Evolutionary conservation across 2,888 invertebrate species (phyloP).

Genomic region (Mesochorus sp.): DNA sequence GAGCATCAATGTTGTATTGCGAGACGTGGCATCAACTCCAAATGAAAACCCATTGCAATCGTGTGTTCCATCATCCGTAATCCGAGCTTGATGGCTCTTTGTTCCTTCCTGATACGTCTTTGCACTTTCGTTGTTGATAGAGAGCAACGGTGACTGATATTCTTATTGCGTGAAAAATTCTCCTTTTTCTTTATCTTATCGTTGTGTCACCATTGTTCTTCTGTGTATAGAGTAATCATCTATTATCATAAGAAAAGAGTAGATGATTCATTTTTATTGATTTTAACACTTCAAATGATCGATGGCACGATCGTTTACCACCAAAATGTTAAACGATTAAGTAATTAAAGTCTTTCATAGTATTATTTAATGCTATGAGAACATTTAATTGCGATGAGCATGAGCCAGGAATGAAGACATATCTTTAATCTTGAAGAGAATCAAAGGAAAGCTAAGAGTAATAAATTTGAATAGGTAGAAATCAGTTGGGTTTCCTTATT

Average conservation of each 20-base stretch:
- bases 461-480: not conserved
- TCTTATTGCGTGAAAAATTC: not conserved
- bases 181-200: no score
- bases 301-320: no score
- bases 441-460: conserved; percentile 4
- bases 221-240: no score
- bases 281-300: no score
- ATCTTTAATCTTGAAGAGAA: not conserved
- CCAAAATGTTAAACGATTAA: no score
- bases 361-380: no score
- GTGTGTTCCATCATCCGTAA: conserved; percentile 30
- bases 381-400: not conserved
- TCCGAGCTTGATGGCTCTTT: conserved; percentile 22
- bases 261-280: no score
- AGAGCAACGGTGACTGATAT: not conserved
- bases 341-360: no score
- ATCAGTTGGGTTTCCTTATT: not conserved
- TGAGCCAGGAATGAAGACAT: not conserved
- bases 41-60: conserved; percentile 10
- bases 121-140: not conserved
- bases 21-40: not conserved
- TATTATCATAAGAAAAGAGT: no score
- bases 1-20: conserved; percentile 50
- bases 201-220: no score
- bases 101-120: conserved; percentile 23